These are phyloP conservation scores for Drosophila melanogaster DNA, from an alignment of 1,140 invertebrate species.

Conservation along the genomic window Release_6_plus_ISO1_MT NT_033779.5:7526001-7526500, in stretches of 20 bases:
- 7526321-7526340: slow-evolving; percentile 10
- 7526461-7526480: slow-evolving; percentile 40
- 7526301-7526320: slow-evolving; percentile 16
- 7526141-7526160: slow-evolving; percentile 4
- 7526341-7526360: slow-evolving; percentile 41
- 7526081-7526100: not conserved
- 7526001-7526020: not conserved
- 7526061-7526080: too few relatives aligned
- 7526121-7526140: not conserved
- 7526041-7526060: not conserved
- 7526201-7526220: not conserved
- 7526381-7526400: slow-evolving; percentile 44
- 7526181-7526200: not conserved
- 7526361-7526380: slow-evolving; percentile 20
- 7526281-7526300: slow-evolving; percentile 37
- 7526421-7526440: slow-evolving; percentile 8
- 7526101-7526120: not conserved
- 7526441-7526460: slow-evolving; percentile 19
- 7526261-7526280: slow-evolving; percentile 23
- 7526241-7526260: slow-evolving; percentile 13
- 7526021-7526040: not conserved
- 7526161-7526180: not conserved
- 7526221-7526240: slow-evolving; percentile 22
- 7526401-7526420: slow-evolving; percentile 42
- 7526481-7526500: slow-evolving; percentile 2